Conservation (phyloP, 1,140 invertebrate species). For the Tetraneura akinire region DNA sequence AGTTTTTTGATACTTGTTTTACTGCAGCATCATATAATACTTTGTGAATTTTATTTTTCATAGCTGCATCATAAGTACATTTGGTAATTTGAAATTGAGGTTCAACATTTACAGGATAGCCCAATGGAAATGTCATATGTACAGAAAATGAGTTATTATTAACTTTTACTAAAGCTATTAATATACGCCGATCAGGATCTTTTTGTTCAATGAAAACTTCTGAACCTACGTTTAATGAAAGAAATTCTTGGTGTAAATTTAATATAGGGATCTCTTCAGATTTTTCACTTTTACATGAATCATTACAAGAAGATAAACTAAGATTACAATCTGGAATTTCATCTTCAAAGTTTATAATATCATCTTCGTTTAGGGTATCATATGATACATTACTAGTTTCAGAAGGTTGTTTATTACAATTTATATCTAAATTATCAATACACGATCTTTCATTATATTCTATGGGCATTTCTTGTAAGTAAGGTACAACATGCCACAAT, state of each 20-base stretch:
- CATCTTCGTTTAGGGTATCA: not conserved
- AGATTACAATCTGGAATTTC: slow-evolving; percentile 6
- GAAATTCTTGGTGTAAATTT: slow-evolving; percentile 38
- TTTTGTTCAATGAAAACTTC: slow-evolving; percentile 47
- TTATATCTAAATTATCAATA: slow-evolving; percentile 18
- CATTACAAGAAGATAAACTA: slow-evolving; percentile 40
- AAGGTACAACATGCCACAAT: slow-evolving; percentile 85
- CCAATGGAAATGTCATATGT: slow-evolving; percentile 25
- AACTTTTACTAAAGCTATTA: slow-evolving; percentile 35
- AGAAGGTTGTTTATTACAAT: not conserved
- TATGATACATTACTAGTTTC: slow-evolving; percentile 13
- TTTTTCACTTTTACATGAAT: slow-evolving; percentile 43
- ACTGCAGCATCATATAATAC: slow-evolving; percentile 72
- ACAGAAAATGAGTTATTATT: slow-evolving; percentile 30
- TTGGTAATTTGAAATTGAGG: slow-evolving; percentile 37
- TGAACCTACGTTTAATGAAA: slow-evolving; percentile 28
- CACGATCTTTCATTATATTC: slow-evolving; percentile 38
- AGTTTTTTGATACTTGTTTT: slow-evolving; percentile 74
- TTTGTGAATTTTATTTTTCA: slow-evolving; percentile 56
- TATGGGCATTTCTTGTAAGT: slow-evolving; percentile 71
- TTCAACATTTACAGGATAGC: slow-evolving; percentile 28
- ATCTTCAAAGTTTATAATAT: slow-evolving; percentile 18
- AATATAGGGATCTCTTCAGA: not conserved
- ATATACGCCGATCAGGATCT: slow-evolving; percentile 36
- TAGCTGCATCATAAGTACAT: slow-evolving; percentile 31